Base-by-base conservation (phyloP, 2,113 vertebrate genomes). In the Oryzias curvinotus region DNA sequence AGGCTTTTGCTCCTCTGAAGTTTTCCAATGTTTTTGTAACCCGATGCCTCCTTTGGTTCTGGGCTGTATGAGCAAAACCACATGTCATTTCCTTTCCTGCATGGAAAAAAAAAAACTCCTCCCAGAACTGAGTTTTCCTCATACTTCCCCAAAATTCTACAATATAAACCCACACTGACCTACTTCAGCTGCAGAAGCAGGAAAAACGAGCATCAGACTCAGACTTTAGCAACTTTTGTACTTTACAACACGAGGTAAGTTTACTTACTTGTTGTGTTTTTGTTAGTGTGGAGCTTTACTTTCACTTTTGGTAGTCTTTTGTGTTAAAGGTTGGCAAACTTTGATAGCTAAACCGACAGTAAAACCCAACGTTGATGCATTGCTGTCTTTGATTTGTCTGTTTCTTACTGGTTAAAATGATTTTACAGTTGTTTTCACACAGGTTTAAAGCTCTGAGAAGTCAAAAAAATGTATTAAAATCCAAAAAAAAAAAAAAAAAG, bases 61-160 rank as follows among this genome's bases (percentile, higher is more conserved):
- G 52, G 36, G 36, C 19, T 46, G 16, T 52, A 62, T 3, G 52
- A 88, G 63, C 25, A 59, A 83, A 86, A 89, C 85, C 92, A 90
- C 72, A 87, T 88, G 89, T 77, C 63, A 66, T 69, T 75, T 47
- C 71, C 61, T 64, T 48, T 26, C 36, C 26, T 30, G 71, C 28
- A 68, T 30, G 43, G 56, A 60, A 60, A 50, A 16, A 48, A 18
- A 47, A 57, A 71, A 72, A 59, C 73, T 71, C 75, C 71, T 77
- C 82, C 81, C 55, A 49, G 3, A 48, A 70, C 19, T 21, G 52
- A 52, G 30, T 52, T 76, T 43, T 69, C 44, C 0, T 52, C 42
- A 23, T 14, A 89, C 88, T 93, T 93, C 92, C 91, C 87, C 74
- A 89, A 85, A 89, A 45, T 61, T 30, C 15, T 1, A 4, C 41